phyloP scores from a whole-genome alignment of 2,797 vertebrate genomes.

The Adelosebastes latens region DNA sequence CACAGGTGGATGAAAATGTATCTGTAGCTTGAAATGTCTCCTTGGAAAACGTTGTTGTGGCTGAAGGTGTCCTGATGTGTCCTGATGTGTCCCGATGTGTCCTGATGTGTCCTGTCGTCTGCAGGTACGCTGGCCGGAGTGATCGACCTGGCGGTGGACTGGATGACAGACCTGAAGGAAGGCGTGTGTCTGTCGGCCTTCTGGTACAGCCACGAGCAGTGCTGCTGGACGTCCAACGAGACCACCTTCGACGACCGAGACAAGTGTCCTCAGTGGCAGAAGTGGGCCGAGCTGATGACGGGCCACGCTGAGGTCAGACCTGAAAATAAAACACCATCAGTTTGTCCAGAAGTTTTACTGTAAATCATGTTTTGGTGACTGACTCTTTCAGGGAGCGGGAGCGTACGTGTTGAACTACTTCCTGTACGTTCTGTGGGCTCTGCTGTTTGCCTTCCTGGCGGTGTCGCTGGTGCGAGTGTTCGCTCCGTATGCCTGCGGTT shows the following conservation, averaged over 20 bases:
- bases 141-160: conserved; percentile 97
- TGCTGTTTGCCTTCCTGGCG: conserved; percentile 94
- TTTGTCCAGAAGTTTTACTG: too few relatives aligned
- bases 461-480: conserved; percentile 96
- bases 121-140: conserved; percentile 94
- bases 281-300: conserved; percentile 96
- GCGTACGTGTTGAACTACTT: conserved; percentile 96
- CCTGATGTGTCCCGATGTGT: too few relatives aligned
- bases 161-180: conserved; percentile 99
- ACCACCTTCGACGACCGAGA: conserved; percentile 96
- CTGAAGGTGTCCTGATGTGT: too few relatives aligned
- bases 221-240: conserved; percentile 97
- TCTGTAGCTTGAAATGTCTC: too few relatives aligned
- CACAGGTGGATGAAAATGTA: too few relatives aligned
- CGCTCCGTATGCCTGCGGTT: conserved; percentile 97
- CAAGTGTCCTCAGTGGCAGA: conserved; percentile 98
- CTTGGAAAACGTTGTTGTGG: too few relatives aligned
- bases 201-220: conserved; percentile 98
- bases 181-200: conserved; percentile 95
- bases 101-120: neutral
- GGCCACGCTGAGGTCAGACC: conserved; percentile 86
- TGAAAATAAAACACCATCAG: neutral
- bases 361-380: neutral
- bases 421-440: conserved; percentile 93
- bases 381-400: conserved; percentile 87